Percentiles rank a stretch among this genome's conserved stretches.
Evolutionary conservation across 2,797 vertebrate species (phyloP).

Genomic region (Lerista edwardsae): DNA sequence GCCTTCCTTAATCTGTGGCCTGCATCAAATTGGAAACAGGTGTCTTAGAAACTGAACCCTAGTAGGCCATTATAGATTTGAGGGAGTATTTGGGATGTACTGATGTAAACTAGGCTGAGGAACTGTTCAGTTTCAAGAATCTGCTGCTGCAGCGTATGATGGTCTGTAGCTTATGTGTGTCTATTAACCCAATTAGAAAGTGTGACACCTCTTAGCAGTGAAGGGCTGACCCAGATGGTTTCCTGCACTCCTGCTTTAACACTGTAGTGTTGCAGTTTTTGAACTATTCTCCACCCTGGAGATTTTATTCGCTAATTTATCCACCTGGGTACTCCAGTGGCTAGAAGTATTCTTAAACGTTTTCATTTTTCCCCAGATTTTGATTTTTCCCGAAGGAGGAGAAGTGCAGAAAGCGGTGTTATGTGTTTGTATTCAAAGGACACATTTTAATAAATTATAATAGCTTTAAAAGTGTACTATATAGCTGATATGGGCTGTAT

Average conservation of each 20-base stretch:
- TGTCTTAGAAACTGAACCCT: no score
- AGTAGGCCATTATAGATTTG: neutral
- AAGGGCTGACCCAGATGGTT: neutral
- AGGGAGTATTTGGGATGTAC: neutral
- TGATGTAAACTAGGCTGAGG: neutral
- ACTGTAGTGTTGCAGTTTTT: no score
- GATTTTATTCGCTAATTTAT: neutral
- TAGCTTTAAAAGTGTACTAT: no score
- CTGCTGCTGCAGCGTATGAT: neutral
- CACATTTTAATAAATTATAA: no score
- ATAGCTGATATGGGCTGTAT: no score
- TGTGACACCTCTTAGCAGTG: neutral
- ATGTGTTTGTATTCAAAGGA: no score
- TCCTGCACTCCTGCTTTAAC: neutral
- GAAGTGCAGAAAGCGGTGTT: no score
- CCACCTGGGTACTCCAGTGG: no score
- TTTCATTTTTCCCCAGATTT: no score
- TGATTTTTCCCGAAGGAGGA: no score
- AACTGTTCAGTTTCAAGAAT: neutral
- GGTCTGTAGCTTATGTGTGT: no score
- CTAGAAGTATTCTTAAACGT: no score
- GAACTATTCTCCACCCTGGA: neutral
- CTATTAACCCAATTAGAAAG: neutral
- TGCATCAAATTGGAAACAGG: neutral
- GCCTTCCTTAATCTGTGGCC: neutral